phyloP scores from a whole-genome alignment of 2,113 vertebrate species.

The Zosterops borbonicus region DNA sequence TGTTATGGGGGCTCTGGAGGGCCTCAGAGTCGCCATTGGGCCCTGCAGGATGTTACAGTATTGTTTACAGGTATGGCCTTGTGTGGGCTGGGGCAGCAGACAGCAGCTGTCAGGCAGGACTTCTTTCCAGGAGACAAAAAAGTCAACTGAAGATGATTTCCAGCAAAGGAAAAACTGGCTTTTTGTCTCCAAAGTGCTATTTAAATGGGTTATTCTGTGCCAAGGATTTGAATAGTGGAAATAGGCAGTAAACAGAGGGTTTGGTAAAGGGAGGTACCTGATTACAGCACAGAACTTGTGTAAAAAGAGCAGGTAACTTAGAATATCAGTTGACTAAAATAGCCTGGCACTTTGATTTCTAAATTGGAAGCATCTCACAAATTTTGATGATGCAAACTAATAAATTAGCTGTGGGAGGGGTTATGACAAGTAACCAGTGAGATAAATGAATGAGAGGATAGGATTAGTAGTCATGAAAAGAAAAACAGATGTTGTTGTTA shows the following conservation, averaged over 20 bases:
- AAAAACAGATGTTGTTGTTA: not conserved
- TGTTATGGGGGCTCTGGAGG: conserved; percentile 97
- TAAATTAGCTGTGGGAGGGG: not conserved
- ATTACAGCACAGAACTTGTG: not conserved
- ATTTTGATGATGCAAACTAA: not conserved
- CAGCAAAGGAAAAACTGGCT: not conserved
- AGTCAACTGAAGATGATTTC: not conserved
- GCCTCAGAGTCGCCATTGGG: conserved; percentile 92
- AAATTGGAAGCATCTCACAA: not conserved
- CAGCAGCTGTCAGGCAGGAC: not conserved
- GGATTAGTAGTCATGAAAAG: not conserved
- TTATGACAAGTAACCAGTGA: not conserved
- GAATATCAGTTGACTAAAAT: not conserved
- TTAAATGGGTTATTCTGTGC: not conserved
- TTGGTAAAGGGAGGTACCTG: not conserved
- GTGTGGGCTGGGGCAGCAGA: not conserved
- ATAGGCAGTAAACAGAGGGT: not conserved
- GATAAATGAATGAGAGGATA: not conserved
- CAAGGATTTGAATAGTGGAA: not conserved
- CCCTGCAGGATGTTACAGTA: conserved; percentile 98
- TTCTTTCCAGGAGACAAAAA: not conserved
- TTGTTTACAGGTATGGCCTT: conserved; percentile 87
- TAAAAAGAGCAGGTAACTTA: not conserved
- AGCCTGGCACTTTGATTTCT: not conserved
- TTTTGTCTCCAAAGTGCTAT: not conserved